phyloP scores from a whole-genome alignment of 2,888 invertebrate species.

The Watsonalla binaria region DNA sequence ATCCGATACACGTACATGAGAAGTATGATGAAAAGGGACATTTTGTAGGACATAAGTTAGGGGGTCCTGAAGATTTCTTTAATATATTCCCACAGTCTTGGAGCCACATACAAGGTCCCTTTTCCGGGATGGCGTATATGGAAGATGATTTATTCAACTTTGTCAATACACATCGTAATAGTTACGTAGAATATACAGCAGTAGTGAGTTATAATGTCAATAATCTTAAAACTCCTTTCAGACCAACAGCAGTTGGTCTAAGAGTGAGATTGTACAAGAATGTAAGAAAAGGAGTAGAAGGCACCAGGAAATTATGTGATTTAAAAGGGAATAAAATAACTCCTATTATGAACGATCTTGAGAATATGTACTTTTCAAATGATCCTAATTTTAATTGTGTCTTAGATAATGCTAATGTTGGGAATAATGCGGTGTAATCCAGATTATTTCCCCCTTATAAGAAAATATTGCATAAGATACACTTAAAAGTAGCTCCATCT shows the following conservation, averaged over 20 bases:
- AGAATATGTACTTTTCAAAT: not conserved
- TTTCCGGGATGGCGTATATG: not conserved
- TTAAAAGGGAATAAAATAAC: not conserved
- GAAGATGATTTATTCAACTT: not conserved
- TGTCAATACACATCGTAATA: not conserved
- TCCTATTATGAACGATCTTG: not conserved
- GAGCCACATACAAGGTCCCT: not conserved
- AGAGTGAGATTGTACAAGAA: not conserved
- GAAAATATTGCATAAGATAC: no score
- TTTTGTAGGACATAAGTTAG: not conserved
- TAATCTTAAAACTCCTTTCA: not conserved
- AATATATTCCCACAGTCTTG: conserved; percentile 1
- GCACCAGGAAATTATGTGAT: not conserved
- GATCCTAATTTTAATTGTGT: not conserved
- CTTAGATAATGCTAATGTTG: not conserved
- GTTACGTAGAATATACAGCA: not conserved
- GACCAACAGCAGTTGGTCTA: not conserved
- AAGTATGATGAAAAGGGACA: not conserved
- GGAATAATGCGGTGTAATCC: no score
- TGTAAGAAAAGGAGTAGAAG: not conserved
- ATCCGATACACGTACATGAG: not conserved
- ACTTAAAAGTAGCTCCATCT: no score
- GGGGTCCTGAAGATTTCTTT: not conserved
- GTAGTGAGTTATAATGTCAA: not conserved
- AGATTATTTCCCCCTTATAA: no score